Conservation (phyloP, 1,140 invertebrate species). For the Micrasema longulum region DNA sequence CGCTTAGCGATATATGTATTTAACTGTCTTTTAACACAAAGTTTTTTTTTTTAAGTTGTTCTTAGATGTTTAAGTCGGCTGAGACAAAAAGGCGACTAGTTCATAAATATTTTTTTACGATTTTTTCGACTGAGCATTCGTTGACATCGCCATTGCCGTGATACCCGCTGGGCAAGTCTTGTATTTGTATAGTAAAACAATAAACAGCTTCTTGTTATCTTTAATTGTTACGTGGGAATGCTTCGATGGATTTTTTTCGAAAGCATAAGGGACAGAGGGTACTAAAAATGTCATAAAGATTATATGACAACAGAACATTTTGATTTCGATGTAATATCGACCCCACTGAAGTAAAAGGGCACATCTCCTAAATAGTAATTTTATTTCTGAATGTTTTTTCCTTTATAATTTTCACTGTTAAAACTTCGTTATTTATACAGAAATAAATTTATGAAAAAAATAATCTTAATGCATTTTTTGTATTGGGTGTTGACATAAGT, state of each 20-base stretch:
- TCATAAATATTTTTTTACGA: slow-evolving; percentile 21
- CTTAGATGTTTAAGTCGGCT: no score
- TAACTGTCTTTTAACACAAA: no score
- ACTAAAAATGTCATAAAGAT: slow-evolving; percentile 29
- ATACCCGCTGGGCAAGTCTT: slow-evolving; percentile 11
- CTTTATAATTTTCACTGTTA: no score
- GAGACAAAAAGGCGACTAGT: neutral
- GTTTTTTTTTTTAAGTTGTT: no score
- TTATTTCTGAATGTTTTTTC: no score
- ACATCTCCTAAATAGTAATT: no score
- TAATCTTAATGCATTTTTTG: no score
- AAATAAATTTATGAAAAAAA: no score
- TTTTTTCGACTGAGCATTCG: neutral
- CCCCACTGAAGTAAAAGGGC: no score
- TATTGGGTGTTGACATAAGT: no score
- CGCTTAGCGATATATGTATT: no score
- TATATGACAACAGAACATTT: slow-evolving; percentile 7
- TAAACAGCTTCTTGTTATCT: slow-evolving; percentile 32
- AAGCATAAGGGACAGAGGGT: neutral
- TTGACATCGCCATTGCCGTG: slow-evolving; percentile 13
- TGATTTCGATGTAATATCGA: slow-evolving; percentile 12
- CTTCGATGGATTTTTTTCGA: slow-evolving; percentile 1
- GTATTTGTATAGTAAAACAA: slow-evolving; percentile 15
- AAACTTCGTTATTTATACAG: no score
- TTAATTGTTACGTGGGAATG: slow-evolving; percentile 26